Conservation (phyloP, 2,797 vertebrate genomes). For the Anguilla marmorata region DNA sequence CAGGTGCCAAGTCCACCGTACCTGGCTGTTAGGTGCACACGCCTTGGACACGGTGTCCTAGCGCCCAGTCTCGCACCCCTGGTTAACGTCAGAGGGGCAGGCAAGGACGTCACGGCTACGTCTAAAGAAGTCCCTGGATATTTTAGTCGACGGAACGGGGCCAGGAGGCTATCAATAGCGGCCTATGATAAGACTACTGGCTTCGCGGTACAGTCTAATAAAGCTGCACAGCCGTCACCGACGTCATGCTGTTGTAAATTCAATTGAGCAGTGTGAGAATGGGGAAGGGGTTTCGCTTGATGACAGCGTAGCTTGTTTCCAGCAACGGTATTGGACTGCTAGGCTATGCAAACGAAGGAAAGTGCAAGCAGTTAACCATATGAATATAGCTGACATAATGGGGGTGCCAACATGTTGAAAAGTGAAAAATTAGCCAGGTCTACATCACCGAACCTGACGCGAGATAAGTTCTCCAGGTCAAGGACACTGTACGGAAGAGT, state of each 20-base stretch:
- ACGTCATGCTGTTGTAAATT: neutral
- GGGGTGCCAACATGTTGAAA: neutral
- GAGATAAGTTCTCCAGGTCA: too few relatives aligned
- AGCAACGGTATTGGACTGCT: neutral
- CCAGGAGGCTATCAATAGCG: neutral
- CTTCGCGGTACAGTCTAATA: neutral
- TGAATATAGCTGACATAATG: neutral
- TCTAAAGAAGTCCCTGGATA: neutral
- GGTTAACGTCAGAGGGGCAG: constrained; percentile 15
- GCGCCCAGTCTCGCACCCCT: neutral
- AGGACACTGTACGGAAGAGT: too few relatives aligned
- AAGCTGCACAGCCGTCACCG: neutral
- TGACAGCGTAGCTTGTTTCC: neutral
- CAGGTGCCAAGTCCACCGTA: constrained; percentile 26
- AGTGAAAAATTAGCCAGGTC: neutral
- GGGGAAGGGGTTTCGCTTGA: neutral
- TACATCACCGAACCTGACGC: neutral
- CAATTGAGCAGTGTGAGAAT: neutral
- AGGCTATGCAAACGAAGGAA: neutral
- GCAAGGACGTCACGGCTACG: constrained; percentile 19
- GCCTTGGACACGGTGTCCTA: constrained; percentile 44
- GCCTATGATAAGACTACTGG: neutral
- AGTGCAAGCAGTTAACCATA: neutral
- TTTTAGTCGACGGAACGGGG: neutral
- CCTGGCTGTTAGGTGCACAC: neutral